Percentiles rank a stretch among this genome's conserved stretches.
These are phyloP conservation scores for Ramphastos sulfuratus DNA, from an alignment of 2,113 vertebrate species.

Conservation along the genomic window DNA sequence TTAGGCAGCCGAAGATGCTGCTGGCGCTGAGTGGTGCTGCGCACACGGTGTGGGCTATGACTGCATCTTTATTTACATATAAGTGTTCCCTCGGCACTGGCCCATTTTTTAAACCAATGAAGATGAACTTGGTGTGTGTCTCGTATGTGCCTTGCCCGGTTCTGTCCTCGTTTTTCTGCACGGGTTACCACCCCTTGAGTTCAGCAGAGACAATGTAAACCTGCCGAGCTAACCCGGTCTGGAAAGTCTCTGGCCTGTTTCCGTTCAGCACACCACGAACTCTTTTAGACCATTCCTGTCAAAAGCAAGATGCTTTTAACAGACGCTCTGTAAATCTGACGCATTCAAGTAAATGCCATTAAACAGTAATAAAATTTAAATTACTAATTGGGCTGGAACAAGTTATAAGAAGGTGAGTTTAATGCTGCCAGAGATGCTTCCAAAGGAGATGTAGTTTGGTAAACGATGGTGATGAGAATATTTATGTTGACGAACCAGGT, in stretches of 20 bases:
- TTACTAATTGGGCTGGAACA: neutral
- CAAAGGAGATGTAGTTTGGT: neutral
- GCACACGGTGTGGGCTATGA: accelerated
- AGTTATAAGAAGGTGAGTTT: neutral
- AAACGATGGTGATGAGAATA: neutral
- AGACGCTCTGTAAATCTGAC: neutral
- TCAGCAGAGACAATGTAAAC: neutral
- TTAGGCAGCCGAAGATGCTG: neutral
- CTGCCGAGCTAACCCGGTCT: neutral
- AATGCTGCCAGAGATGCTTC: neutral
- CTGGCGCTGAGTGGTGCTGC: neutral
- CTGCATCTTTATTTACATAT: neutral
- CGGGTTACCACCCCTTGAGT: neutral
- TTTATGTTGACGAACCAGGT: neutral
- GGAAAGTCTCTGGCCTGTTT: neutral
- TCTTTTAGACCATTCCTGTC: neutral
- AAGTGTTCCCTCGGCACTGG: neutral
- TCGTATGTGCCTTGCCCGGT: neutral
- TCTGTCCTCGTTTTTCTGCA: neutral
- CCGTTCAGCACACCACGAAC: neutral
- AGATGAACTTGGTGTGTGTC: neutral
- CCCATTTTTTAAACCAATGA: neutral
- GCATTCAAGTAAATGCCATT: neutral
- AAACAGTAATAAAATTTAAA: neutral
- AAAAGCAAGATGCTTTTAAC: neutral